These are phyloP conservation scores for Sphaeridia pumilis DNA, from an alignment of 2,888 invertebrate genomes.

Conservation along the genomic window DNA sequence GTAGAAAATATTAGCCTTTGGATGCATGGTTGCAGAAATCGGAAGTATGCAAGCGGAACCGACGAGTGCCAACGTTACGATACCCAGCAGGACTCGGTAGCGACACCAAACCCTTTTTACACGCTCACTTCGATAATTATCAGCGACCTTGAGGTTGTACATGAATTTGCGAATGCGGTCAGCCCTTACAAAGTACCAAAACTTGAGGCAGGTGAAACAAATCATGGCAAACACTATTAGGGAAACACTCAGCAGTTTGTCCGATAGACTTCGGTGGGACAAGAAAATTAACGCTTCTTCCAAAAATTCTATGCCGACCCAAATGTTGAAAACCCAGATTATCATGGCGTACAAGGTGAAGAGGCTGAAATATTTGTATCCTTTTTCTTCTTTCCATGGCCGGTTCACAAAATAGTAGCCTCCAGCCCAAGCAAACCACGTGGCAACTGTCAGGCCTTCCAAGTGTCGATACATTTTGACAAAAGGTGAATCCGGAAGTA, in stretches of 20 bases:
- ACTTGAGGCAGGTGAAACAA: not conserved
- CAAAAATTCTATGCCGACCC: not conserved
- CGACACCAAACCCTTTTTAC: slow-evolving; percentile 2
- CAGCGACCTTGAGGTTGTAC: not conserved
- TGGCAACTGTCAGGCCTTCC: too few relatives aligned
- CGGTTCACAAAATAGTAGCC: slow-evolving; percentile 1
- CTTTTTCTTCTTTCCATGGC: not conserved
- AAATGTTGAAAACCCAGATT: not conserved
- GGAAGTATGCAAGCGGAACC: not conserved
- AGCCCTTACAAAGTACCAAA: slow-evolving; percentile 1
- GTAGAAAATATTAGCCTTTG: not conserved
- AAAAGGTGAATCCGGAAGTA: too few relatives aligned
- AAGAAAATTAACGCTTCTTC: not conserved
- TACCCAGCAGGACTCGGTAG: not conserved
- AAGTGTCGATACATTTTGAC: too few relatives aligned
- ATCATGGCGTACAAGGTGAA: slow-evolving; percentile 8
- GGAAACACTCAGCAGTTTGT: slow-evolving; percentile 1
- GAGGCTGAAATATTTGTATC: not conserved
- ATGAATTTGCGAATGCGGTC: not conserved
- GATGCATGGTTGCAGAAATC: not conserved
- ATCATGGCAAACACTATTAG: not conserved
- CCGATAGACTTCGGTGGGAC: not conserved
- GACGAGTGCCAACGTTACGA: not conserved
- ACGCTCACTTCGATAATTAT: not conserved
- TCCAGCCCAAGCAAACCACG: too few relatives aligned